A percentile compares a stretch with the other conserved stretches of the same genome.
Evolutionary conservation across 2,888 invertebrate species (phyloP).

Genomic region (Gandaritis pyraliata): DNA sequence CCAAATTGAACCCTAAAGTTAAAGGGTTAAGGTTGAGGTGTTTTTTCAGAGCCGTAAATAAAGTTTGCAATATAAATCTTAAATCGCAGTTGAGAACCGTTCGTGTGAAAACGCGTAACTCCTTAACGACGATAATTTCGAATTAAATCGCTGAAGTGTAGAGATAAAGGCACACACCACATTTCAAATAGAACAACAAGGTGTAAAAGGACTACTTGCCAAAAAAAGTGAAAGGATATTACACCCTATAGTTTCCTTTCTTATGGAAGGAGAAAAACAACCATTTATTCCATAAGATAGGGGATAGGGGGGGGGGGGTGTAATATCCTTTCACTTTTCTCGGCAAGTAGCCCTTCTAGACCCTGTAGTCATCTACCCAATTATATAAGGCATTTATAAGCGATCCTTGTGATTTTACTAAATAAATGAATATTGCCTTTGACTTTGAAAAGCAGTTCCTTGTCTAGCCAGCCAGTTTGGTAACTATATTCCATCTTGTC

Average conservation of each 20-base stretch:
- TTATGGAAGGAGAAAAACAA: too few relatives aligned
- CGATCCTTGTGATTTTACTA: too few relatives aligned
- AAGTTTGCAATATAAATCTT: constrained; percentile 64
- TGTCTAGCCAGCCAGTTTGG: neutral
- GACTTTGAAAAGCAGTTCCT: neutral
- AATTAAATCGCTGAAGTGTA: constrained; percentile 66
- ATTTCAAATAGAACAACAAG: constrained; percentile 64
- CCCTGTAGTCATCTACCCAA: too few relatives aligned
- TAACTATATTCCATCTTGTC: constrained; percentile 3
- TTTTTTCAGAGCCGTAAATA: constrained; percentile 25
- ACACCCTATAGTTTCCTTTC: too few relatives aligned
- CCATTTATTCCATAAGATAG: too few relatives aligned
- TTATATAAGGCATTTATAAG: too few relatives aligned
- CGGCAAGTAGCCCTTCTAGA: too few relatives aligned
- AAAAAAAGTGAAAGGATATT: too few relatives aligned
- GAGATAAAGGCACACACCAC: constrained; percentile 66
- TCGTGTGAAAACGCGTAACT: constrained; percentile 70
- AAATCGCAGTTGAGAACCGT: constrained; percentile 66
- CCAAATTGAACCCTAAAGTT: constrained; percentile 32
- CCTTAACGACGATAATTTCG: constrained; percentile 72
- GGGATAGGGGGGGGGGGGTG: too few relatives aligned
- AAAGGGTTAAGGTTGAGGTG: neutral
- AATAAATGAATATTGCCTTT: too few relatives aligned
- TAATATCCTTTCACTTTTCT: too few relatives aligned
- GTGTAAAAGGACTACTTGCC: neutral